A percentile compares a stretch with the other conserved stretches of the same genome.
phyloP scores from a whole-genome alignment of 2,888 invertebrate species.

The Acrobasis suavella region DNA sequence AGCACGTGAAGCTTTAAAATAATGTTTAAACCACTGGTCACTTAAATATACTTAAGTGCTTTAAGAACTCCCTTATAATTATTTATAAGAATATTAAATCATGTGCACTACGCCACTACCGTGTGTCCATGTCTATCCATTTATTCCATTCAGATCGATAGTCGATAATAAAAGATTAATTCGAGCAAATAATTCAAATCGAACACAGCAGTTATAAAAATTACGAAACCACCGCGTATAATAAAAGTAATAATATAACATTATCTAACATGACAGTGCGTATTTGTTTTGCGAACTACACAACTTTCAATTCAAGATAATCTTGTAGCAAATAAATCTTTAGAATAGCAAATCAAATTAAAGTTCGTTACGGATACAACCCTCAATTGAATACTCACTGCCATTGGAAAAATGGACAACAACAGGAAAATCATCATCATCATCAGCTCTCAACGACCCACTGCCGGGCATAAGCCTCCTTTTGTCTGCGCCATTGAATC shows the following conservation, averaged over 20 bases:
- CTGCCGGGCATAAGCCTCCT: too few species aligned
- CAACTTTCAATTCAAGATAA: slow-evolving; percentile 7
- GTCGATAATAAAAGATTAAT: slow-evolving; percentile 4
- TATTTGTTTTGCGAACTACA: slow-evolving; percentile 9
- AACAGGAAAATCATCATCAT: too few species aligned
- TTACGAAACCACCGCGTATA: slow-evolving; percentile 3
- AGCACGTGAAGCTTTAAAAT: too few species aligned
- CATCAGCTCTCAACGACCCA: too few species aligned
- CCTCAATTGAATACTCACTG: not conserved
- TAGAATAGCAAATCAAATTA: not conserved
- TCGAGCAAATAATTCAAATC: slow-evolving; percentile 4
- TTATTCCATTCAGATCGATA: slow-evolving; percentile 5
- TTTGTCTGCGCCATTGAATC: too few species aligned
- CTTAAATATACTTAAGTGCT: too few species aligned
- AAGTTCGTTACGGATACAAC: not conserved
- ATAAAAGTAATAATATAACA: slow-evolving; percentile 6
- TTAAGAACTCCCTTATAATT: too few species aligned
- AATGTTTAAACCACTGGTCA: too few species aligned
- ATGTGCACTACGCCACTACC: not conserved
- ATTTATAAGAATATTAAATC: not conserved
- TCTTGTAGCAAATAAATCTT: slow-evolving; percentile 3
- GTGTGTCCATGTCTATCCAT: not conserved
- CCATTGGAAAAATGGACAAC: too few species aligned
- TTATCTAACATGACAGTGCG: slow-evolving; percentile 18
- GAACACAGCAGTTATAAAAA: slow-evolving; percentile 6